Evolutionary conservation across 2,113 vertebrate genomes (phyloP).

Genomic region (Proteles cristata): DNA sequence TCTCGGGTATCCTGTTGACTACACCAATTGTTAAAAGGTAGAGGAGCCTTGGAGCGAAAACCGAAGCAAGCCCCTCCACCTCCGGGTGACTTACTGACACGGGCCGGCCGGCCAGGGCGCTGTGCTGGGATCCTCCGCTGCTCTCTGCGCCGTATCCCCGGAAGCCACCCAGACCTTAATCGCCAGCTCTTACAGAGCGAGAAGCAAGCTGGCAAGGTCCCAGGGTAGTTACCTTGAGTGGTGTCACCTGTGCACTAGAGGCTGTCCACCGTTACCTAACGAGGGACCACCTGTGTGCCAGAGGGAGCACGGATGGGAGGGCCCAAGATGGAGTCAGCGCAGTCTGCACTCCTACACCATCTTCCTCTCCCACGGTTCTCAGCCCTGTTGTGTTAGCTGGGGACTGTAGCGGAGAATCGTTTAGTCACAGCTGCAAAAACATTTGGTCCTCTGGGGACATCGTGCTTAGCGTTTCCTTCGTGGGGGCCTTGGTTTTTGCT

Average conservation of each 20-base stretch:
- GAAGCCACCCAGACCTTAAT: neutral
- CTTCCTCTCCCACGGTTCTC: neutral
- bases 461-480: neutral
- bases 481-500: neutral
- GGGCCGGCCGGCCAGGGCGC: neutral
- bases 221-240: neutral
- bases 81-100: neutral
- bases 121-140: neutral
- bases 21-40: neutral
- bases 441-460: neutral
- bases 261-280: too few relatives aligned
- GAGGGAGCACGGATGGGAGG: neutral
- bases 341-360: fast-evolving
- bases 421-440: neutral
- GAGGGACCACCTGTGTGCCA: neutral
- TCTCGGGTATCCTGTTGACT: neutral
- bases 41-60: neutral
- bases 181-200: too few relatives aligned
- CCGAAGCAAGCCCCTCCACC: neutral
- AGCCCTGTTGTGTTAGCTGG: neutral
- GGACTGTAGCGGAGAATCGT: neutral
- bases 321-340: neutral
- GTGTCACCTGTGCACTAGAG: neutral
- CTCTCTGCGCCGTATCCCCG: neutral
- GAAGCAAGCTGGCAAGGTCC: neutral